phyloP scores from a whole-genome alignment of 2,888 invertebrate species.

The Smittia aterrima region DNA sequence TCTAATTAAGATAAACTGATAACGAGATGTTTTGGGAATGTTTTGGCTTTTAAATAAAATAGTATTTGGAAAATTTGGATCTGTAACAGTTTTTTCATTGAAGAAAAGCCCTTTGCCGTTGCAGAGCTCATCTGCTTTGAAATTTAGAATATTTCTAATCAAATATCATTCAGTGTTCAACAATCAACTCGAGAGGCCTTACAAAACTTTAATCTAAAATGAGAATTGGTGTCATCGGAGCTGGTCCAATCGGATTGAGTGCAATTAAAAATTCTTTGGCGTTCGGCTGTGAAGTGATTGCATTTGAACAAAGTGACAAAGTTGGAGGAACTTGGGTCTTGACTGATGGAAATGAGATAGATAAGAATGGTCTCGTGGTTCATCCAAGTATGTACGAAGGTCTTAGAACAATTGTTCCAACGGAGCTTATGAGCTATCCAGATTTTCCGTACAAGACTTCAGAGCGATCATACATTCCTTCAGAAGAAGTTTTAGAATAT shows the following conservation, averaged over 20 bases:
- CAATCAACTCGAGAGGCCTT: no score
- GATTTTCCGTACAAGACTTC: constrained; percentile 74
- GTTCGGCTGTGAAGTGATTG: constrained; percentile 58
- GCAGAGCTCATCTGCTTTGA: no score
- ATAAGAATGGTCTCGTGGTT: constrained; percentile 74
- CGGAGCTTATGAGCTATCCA: constrained; percentile 89
- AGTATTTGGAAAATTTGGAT: no score
- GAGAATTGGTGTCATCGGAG: constrained; percentile 72
- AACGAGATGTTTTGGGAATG: no score
- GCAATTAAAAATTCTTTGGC: constrained; percentile 67
- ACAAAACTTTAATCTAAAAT: not conserved
- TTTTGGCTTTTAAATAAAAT: no score
- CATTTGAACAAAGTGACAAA: constrained; percentile 72
- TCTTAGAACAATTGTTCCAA: constrained; percentile 85
- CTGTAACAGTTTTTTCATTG: no score
- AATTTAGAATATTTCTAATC: no score
- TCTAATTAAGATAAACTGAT: no score
- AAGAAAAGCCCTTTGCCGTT: no score
- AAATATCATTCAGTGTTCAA: no score
- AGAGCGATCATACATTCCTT: constrained; percentile 67
- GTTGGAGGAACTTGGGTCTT: constrained; percentile 93
- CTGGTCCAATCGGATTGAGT: constrained; percentile 83
- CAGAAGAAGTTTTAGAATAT: constrained; percentile 68
- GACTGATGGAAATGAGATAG: constrained; percentile 69
- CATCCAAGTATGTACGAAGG: constrained; percentile 92